A percentile compares a stretch with the other conserved stretches of the same genome.
These are phyloP conservation scores for Calonectris borealis DNA, from an alignment of 2,113 vertebrate genomes.

Conservation along the genomic window DNA sequence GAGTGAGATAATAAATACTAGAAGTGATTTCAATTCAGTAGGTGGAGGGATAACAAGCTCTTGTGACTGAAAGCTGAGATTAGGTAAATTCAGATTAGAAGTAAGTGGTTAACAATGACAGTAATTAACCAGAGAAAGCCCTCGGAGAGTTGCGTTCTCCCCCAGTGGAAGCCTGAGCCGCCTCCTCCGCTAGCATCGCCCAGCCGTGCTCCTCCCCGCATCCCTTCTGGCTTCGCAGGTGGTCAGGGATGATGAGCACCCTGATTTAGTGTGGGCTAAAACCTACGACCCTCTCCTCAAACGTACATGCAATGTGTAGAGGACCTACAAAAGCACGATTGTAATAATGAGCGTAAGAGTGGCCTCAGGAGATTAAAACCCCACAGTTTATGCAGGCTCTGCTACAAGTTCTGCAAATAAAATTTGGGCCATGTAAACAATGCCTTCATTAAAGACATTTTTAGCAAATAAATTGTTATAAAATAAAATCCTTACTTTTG, in stretches of 20 bases:
- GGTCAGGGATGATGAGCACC: neutral
- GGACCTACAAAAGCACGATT: rapidly evolving
- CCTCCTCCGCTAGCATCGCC: neutral
- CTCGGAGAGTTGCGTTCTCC: neutral
- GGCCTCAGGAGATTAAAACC: neutral
- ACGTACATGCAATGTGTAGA: rapidly evolving
- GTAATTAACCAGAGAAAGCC: neutral
- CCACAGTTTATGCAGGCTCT: neutral
- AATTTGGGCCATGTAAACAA: neutral
- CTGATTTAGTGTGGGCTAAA: neutral
- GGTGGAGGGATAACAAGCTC: neutral
- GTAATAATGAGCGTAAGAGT: neutral
- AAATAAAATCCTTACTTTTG: neutral
- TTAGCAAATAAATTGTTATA: neutral
- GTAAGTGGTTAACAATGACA: neutral
- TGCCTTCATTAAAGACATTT: neutral
- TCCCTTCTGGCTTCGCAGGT: neutral
- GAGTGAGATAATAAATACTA: neutral
- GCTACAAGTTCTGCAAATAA: neutral
- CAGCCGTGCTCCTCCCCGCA: rapidly evolving
- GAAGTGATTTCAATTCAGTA: neutral
- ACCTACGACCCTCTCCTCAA: rapidly evolving
- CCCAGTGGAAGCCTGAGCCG: neutral
- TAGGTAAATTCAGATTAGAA: neutral
- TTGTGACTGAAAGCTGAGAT: neutral